Evolutionary conservation across 2,797 vertebrate species (phyloP).

Genomic region (Antrozous pallidus): DNA sequence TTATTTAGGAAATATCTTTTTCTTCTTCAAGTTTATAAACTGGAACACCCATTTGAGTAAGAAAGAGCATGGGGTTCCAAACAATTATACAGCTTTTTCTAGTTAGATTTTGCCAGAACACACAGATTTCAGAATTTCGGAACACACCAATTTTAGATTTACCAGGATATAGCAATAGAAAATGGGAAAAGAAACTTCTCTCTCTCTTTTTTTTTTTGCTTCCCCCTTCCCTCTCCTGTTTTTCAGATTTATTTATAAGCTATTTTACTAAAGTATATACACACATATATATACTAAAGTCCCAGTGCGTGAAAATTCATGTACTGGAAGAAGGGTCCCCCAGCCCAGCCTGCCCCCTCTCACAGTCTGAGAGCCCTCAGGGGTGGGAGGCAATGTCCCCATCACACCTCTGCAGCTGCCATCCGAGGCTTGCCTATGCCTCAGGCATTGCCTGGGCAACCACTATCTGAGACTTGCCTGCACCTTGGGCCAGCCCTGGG

Average conservation of each 20-base stretch:
- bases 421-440: no score
- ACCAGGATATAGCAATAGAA: neutral
- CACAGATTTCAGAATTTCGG: constrained; percentile 31
- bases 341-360: no score
- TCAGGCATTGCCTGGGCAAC: no score
- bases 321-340: no score
- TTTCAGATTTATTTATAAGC: constrained; percentile 30
- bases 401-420: no score
- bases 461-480: no score
- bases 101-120: constrained; percentile 31
- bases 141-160: constrained; percentile 28
- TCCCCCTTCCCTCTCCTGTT: neutral
- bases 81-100: constrained; percentile 32
- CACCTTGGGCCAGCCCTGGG: no score
- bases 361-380: no score
- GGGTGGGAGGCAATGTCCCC: no score
- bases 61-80: neutral
- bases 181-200: neutral
- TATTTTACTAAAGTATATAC: neutral
- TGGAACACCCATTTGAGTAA: constrained; percentile 19
- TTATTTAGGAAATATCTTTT: constrained; percentile 6
- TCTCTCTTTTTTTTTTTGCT: neutral
- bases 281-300: neutral
- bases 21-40: constrained; percentile 5
- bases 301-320: no score